phyloP scores from a whole-genome alignment of 2,113 vertebrate genomes.

The Poicephalus gulielmi region DNA sequence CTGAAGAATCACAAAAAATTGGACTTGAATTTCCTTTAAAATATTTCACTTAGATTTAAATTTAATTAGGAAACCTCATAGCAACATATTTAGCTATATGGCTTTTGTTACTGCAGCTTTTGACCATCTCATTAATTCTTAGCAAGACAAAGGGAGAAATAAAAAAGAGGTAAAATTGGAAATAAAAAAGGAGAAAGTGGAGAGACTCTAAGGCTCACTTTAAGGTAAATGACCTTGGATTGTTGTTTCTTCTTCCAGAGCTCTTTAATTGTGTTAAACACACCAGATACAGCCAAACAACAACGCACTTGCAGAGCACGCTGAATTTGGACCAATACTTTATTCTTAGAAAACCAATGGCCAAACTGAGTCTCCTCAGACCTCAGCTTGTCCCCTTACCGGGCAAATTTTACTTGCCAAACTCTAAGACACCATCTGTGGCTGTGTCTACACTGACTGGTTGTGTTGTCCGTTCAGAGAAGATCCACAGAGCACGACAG shows the following conservation, averaged over 20 bases:
- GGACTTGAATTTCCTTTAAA: not conserved
- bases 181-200: not conserved
- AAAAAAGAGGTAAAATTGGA: not conserved
- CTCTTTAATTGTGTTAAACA: not conserved
- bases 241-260: not conserved
- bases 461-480: rapidly evolving
- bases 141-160: not conserved
- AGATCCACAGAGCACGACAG: rapidly evolving
- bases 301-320: rapidly evolving
- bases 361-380: not conserved
- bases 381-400: too few relatives aligned
- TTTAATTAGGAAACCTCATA: not conserved
- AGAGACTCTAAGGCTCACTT: not conserved
- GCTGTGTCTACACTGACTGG: too few relatives aligned
- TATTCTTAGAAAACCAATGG: not conserved
- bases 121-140: not conserved
- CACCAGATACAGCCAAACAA: not conserved
- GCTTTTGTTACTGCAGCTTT: not conserved
- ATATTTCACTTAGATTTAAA: not conserved
- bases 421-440: not conserved
- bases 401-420: not conserved
- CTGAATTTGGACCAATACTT: not conserved
- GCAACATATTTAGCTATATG: not conserved
- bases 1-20: not conserved
- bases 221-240: not conserved